Percentiles rank a stretch among this genome's conserved stretches.
Conservation (phyloP, 2,888 invertebrate species). For the Lasioglossum zephyrum region DNA sequence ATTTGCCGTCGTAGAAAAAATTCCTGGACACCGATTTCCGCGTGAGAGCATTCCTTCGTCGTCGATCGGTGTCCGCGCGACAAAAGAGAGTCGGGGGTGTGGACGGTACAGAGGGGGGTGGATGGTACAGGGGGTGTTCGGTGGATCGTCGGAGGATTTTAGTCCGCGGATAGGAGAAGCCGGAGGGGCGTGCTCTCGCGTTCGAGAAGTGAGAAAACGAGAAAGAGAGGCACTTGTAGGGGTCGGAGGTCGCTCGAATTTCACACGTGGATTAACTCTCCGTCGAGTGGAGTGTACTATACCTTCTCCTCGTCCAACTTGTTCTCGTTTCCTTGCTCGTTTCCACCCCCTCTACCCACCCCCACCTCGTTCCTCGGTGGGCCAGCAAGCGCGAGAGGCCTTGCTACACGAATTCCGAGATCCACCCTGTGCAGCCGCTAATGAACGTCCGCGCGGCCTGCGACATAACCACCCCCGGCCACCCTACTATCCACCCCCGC, state of each 20-base stretch:
- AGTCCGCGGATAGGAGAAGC: neutral
- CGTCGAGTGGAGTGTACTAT: slow-evolving; percentile 68
- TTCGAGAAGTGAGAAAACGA: neutral
- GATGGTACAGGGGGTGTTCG: neutral
- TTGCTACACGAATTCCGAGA: slow-evolving; percentile 78
- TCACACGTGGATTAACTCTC: slow-evolving; percentile 81
- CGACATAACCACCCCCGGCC: slow-evolving; percentile 60
- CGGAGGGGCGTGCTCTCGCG: neutral
- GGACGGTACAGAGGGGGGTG: neutral
- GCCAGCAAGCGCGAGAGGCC: slow-evolving; percentile 55
- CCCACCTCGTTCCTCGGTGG: slow-evolving; percentile 17
- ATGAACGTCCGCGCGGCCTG: slow-evolving; percentile 77
- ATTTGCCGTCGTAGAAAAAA: slow-evolving; percentile 49
- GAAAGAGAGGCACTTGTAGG: slow-evolving; percentile 60
- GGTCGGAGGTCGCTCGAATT: slow-evolving; percentile 77
- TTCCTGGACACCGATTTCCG: slow-evolving; percentile 44
- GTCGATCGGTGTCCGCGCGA: slow-evolving; percentile 32
- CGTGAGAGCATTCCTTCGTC: slow-evolving; percentile 57
- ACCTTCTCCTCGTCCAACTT: slow-evolving; percentile 63
- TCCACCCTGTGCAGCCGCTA: slow-evolving; percentile 78
- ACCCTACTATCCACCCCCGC: neutral
- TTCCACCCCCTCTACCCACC: slow-evolving; percentile 35
- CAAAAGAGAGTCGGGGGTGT: slow-evolving; percentile 8
- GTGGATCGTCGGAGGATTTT: neutral
- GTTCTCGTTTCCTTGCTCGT: slow-evolving; percentile 63